A percentile compares a stretch with the other conserved stretches of the same genome.
Conservation (phyloP, 2,113 vertebrate species). For the Lanius ludovicianus region DNA sequence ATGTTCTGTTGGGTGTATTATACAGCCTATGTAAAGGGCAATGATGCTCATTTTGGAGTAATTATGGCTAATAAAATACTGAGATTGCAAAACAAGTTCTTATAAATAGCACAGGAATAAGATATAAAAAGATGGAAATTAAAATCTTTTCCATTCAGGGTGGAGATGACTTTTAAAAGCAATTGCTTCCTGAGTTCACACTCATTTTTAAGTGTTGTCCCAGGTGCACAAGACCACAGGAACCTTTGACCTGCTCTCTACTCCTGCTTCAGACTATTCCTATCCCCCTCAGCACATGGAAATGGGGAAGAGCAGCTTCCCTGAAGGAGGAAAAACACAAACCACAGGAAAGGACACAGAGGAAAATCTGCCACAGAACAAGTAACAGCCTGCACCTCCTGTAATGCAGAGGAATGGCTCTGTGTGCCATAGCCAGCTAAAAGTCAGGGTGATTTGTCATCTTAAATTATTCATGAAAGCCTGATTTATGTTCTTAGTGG, state of each 20-base stretch:
- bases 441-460: neutral
- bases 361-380: neutral
- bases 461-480: neutral
- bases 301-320: neutral
- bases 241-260: neutral
- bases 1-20: neutral
- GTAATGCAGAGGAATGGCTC: neutral
- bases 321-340: neutral
- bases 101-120: neutral
- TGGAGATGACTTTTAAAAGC: neutral
- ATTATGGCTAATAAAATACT: conserved; percentile 20
- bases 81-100: neutral
- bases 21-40: neutral
- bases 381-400: neutral
- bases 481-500: neutral
- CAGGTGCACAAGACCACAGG: fast-evolving
- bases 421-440: neutral
- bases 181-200: neutral
- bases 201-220: neutral
- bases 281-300: neutral
- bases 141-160: neutral
- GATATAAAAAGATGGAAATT: neutral
- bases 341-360: neutral
- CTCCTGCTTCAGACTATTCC: neutral
- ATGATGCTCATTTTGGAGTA: neutral